phyloP scores from a whole-genome alignment of 30 jellyfish, hydroid and myxozoan genomes.

The Sanderia malayensis region DNA sequence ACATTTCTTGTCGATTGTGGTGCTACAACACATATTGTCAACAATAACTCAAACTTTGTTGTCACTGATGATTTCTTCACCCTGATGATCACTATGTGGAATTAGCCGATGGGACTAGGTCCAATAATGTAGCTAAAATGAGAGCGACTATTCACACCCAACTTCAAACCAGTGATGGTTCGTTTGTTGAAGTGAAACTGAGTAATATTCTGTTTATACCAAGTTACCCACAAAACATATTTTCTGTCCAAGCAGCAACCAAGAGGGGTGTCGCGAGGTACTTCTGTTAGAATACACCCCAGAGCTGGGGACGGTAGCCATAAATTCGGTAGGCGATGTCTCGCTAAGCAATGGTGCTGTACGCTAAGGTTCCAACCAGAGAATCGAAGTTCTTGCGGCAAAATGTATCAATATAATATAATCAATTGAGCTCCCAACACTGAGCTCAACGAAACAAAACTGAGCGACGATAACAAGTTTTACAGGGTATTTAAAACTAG shows the following conservation, averaged over 20 bases:
- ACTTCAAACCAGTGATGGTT: neutral
- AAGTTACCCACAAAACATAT: constrained; percentile 2
- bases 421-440: too few species aligned
- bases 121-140: neutral
- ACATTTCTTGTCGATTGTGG: neutral
- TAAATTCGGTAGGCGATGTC: too few species aligned
- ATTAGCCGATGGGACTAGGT: neutral
- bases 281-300: too few species aligned
- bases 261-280: too few species aligned
- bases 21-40: neutral
- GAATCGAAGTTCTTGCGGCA: too few species aligned
- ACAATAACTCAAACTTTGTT: neutral
- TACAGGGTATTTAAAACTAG: too few species aligned
- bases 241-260: constrained; percentile 49
- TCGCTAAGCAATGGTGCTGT: too few species aligned
- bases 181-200: neutral
- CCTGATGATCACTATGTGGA: neutral
- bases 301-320: too few species aligned
- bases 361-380: too few species aligned
- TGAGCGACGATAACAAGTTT: too few species aligned
- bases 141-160: neutral
- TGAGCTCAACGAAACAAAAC: too few species aligned
- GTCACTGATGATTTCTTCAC: neutral
- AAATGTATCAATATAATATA: too few species aligned
- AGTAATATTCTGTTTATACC: neutral